Percentiles rank a stretch among this genome's conserved stretches.
Evolutionary conservation across 2,888 invertebrate genomes (phyloP).

Genomic region (Stenodema calcarata): DNA sequence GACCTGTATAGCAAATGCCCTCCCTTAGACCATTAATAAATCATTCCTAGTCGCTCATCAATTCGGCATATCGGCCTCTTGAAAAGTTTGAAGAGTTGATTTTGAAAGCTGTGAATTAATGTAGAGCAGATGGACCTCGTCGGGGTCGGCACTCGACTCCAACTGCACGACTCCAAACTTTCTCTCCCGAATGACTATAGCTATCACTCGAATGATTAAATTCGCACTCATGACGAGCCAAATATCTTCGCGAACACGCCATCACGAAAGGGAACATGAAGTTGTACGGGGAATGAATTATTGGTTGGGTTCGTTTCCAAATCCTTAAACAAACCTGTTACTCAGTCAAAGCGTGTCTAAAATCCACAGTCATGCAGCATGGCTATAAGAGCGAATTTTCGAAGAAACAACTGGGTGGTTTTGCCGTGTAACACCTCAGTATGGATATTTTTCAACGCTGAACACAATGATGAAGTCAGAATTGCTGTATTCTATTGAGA

Average conservation of each 20-base stretch:
- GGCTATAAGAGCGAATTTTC: too few relatives aligned
- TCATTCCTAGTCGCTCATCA: neutral
- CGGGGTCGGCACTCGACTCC: neutral
- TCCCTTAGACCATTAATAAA: neutral
- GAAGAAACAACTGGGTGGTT: too few relatives aligned
- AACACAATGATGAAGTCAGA: too few relatives aligned
- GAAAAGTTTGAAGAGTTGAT: neutral
- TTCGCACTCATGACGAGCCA: neutral
- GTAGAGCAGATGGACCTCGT: neutral
- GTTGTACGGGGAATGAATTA: neutral
- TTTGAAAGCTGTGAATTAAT: neutral
- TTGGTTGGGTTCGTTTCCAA: neutral
- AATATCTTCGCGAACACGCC: neutral
- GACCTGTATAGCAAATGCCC: too few relatives aligned
- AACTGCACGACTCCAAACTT: neutral
- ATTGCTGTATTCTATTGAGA: too few relatives aligned
- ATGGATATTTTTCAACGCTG: too few relatives aligned
- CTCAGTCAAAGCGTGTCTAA: neutral
- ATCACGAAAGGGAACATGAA: neutral
- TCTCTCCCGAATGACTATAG: neutral
- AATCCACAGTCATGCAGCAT: too few relatives aligned
- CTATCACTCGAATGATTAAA: neutral
- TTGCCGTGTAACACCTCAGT: too few relatives aligned
- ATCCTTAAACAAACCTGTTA: neutral
- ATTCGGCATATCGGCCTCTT: neutral